Conservation (phyloP, 2,888 invertebrate species). For the Acrocera orbiculus region DNA sequence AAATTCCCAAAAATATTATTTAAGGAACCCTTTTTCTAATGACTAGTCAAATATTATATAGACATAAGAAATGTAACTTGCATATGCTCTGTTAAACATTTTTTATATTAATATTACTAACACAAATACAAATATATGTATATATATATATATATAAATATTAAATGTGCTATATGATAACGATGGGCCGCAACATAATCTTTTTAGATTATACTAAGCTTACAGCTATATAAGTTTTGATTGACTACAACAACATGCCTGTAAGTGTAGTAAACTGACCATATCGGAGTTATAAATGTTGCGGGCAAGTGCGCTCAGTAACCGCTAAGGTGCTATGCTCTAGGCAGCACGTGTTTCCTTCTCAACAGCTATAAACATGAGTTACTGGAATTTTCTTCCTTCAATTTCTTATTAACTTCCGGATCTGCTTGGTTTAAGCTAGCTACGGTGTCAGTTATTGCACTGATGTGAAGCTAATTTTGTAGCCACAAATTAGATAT, state of each 20-base stretch:
- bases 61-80: neutral
- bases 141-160: neutral
- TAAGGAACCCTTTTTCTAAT: slow-evolving; percentile 5
- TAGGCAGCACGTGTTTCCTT: slow-evolving; percentile 4
- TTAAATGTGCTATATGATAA: neutral
- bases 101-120: slow-evolving; percentile 2
- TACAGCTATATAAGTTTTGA: slow-evolving; percentile 4
- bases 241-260: slow-evolving; percentile 7
- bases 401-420: slow-evolving; percentile 7
- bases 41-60: neutral
- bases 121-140: neutral
- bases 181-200: slow-evolving; percentile 1
- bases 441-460: too few species aligned
- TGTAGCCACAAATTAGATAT: too few species aligned
- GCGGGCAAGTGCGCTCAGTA: slow-evolving; percentile 3
- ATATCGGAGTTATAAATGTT: slow-evolving; percentile 7
- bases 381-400: slow-evolving; percentile 6
- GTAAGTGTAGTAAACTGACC: slow-evolving; percentile 7
- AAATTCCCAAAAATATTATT: slow-evolving; percentile 4
- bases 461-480: too few species aligned
- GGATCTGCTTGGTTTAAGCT: slow-evolving; percentile 3
- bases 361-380: slow-evolving; percentile 6
- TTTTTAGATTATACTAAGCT: slow-evolving; percentile 5
- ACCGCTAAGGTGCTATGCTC: neutral
- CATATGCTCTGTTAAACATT: slow-evolving; percentile 2